A percentile compares a stretch with the other conserved stretches of the same genome.
Conservation (phyloP, 1,140 invertebrate species). For the Calliphora vicina region DNA sequence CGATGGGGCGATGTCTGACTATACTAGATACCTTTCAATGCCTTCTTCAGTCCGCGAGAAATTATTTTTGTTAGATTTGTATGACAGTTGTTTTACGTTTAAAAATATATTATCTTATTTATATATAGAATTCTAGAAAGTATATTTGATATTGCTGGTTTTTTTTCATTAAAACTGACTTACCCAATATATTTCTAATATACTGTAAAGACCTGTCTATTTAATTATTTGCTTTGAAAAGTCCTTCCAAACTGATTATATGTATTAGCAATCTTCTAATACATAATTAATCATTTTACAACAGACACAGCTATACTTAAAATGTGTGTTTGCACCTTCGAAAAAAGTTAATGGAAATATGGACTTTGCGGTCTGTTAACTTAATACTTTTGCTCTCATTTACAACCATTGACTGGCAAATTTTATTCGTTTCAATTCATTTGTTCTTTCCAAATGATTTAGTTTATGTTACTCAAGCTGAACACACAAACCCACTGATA, state of each 20-base stretch:
- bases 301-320: background rate
- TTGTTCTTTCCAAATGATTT: background rate
- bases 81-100: no score
- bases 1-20: no score
- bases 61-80: no score
- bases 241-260: background rate
- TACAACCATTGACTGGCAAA: background rate
- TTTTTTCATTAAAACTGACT: no score
- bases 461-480: background rate
- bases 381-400: conserved; percentile 1
- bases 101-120: no score
- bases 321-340: background rate
- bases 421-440: background rate
- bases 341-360: background rate
- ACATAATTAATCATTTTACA: conserved; percentile 2
- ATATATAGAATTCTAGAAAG: no score
- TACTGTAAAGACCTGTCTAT: no score
- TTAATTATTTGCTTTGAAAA: no score
- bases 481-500: background rate
- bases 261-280: background rate
- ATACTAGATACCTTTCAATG: no score
- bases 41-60: no score
- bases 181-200: no score
- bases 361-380: background rate
- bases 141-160: no score